Conservation (phyloP, 2,113 vertebrate species). For the Crotophaga sulcirostris region DNA sequence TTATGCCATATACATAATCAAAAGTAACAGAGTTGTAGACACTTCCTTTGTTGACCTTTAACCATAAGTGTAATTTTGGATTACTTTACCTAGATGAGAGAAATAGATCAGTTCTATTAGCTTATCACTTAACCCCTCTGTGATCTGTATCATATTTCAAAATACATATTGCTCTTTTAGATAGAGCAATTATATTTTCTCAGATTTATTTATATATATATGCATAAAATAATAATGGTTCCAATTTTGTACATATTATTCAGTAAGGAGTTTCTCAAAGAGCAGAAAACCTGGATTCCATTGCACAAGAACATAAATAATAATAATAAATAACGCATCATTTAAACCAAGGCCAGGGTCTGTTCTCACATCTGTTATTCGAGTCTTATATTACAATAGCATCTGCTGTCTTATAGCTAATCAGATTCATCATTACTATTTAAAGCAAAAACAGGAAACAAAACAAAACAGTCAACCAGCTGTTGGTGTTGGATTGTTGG, state of each 20-base stretch:
- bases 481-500: not conserved
- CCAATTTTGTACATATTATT: not conserved
- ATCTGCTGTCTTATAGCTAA: slow-evolving; percentile 9
- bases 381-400: not conserved
- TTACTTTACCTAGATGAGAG: not conserved
- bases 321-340: not conserved
- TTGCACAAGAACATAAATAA: not conserved
- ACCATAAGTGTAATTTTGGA: fast-evolving
- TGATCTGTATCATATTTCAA: not conserved
- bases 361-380: not conserved
- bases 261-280: not conserved
- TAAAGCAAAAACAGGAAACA: slow-evolving; percentile 38
- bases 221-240: not conserved
- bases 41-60: not conserved
- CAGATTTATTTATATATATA: no score
- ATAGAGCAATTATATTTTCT: not conserved
- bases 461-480: not conserved
- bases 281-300: not conserved
- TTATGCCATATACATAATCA: not conserved
- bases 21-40: not conserved
- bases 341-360: not conserved
- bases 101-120: not conserved
- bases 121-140: not conserved
- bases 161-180: not conserved
- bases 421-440: slow-evolving; percentile 9